Evolutionary conservation across 2,888 invertebrate species (phyloP).

Genomic region (Elysia crispata): DNA sequence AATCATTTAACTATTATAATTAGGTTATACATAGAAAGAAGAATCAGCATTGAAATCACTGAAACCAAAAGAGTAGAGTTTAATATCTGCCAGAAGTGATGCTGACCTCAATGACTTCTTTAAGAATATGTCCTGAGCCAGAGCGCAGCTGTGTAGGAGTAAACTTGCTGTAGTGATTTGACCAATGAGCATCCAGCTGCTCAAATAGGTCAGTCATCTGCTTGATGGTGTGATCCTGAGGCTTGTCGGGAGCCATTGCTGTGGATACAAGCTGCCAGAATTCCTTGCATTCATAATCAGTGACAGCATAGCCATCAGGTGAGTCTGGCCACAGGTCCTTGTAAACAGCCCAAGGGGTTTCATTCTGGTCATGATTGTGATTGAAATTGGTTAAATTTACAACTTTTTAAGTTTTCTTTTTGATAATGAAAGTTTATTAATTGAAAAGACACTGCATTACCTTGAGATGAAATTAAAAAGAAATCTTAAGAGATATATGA

Average conservation of each 20-base stretch:
- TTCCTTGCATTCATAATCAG: conserved; percentile 69
- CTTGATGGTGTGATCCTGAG: conserved; percentile 16
- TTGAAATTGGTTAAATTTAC: no score
- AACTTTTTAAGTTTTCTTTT: no score
- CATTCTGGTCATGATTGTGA: conserved; percentile 55
- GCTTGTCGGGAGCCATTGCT: conserved; percentile 44
- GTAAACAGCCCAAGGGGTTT: conserved; percentile 65
- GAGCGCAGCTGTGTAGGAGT: conserved; percentile 47
- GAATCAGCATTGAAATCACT: no score
- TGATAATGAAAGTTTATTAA: no score
- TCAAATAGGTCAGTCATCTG: conserved; percentile 63
- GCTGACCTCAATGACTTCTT: conserved; percentile 43
- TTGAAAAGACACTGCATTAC: no score
- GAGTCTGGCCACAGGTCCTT: conserved; percentile 61
- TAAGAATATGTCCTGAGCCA: conserved; percentile 43
- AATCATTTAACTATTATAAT: no score
- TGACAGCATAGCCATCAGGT: conserved; percentile 56
- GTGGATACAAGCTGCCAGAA: conserved; percentile 61
- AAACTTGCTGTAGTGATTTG: conserved; percentile 33
- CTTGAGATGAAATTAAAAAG: no score
- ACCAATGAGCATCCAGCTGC: conserved; percentile 44
- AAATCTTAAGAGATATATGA: no score
- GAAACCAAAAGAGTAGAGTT: no score
- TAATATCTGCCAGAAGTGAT: no score
- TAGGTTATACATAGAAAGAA: no score